A percentile compares a stretch with the other conserved stretches of the same genome.
These are phyloP conservation scores for Salmo trutta DNA, from an alignment of 2,797 vertebrate species.

Conservation along the genomic window DNA sequence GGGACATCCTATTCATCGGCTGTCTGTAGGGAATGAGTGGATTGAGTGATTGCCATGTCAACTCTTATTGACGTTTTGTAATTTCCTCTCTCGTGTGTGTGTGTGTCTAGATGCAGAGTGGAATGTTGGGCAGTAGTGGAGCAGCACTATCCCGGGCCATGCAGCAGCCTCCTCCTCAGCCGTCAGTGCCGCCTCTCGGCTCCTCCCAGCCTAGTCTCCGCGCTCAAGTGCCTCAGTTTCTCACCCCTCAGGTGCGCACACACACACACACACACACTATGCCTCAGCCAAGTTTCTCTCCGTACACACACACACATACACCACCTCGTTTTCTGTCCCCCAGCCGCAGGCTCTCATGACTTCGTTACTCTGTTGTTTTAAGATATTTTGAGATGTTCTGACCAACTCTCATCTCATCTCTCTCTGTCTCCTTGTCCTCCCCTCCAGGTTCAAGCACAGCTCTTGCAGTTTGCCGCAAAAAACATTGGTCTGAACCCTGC, in stretches of 20 bases:
- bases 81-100: not conserved
- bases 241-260: conserved; percentile 94
- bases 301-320: not conserved
- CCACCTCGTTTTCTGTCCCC: not conserved
- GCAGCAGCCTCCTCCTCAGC: conserved; percentile 84
- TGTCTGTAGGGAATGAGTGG: not conserved
- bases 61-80: not conserved
- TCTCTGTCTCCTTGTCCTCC: conserved; percentile 5
- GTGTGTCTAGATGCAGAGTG: conserved; percentile 87
- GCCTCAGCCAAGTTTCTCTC: not conserved
- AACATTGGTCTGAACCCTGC: conserved; percentile 99
- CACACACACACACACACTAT: conserved; percentile 3
- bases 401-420: too few species aligned
- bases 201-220: conserved; percentile 99
- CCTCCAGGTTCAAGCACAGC: conserved; percentile 99
- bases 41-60: not conserved
- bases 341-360: not conserved
- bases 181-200: conserved; percentile 95
- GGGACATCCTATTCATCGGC: too few species aligned
- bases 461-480: conserved; percentile 99
- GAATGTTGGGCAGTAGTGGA: conserved; percentile 98
- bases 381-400: too few species aligned
- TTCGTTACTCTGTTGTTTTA: too few species aligned
- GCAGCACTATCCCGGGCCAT: conserved; percentile 97
- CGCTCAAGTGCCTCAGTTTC: conserved; percentile 99